Conservation (phyloP, 2,888 invertebrate species). For the Cephus spinipes region DNA sequence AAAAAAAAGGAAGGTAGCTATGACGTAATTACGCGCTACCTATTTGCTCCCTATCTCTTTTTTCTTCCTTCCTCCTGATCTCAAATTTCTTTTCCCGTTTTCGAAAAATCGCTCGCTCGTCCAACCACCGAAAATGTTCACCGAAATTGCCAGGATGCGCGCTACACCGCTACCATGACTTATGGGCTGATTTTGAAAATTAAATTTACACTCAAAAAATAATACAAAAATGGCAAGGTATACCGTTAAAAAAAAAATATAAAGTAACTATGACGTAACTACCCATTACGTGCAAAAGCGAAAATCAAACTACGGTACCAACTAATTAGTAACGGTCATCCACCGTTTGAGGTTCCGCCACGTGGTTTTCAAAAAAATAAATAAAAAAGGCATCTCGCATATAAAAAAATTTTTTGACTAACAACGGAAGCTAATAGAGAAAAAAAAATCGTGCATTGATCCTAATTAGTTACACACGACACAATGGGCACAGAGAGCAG, state of each 20-base stretch:
- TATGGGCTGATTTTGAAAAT: conserved; percentile 6
- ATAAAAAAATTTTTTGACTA: not conserved
- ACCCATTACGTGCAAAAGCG: not conserved
- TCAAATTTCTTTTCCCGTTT: no score
- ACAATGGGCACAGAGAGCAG: not conserved
- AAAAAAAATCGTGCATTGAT: not conserved
- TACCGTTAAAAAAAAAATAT: not conserved
- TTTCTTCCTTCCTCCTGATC: no score
- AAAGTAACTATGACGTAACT: not conserved
- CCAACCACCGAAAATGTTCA: not conserved
- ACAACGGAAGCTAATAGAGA: no score
- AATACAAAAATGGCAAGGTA: conserved; percentile 5
- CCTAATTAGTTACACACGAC: not conserved
- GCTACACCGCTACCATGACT: conserved; percentile 7
- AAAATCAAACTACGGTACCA: not conserved
- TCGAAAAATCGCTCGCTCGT: not conserved
- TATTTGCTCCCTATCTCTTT: no score
- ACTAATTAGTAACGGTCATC: not conserved
- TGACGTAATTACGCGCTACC: not conserved
- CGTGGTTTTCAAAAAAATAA: not conserved
- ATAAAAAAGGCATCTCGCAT: not conserved
- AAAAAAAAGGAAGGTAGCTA: not conserved
- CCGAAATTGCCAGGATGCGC: conserved; percentile 10
- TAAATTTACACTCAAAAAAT: not conserved
- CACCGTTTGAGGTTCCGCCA: not conserved